These are phyloP conservation scores for Apostichopus leukothele DNA, from an alignment of 53 echinoderm and acorn worm species.

Conservation along the genomic window DNA sequence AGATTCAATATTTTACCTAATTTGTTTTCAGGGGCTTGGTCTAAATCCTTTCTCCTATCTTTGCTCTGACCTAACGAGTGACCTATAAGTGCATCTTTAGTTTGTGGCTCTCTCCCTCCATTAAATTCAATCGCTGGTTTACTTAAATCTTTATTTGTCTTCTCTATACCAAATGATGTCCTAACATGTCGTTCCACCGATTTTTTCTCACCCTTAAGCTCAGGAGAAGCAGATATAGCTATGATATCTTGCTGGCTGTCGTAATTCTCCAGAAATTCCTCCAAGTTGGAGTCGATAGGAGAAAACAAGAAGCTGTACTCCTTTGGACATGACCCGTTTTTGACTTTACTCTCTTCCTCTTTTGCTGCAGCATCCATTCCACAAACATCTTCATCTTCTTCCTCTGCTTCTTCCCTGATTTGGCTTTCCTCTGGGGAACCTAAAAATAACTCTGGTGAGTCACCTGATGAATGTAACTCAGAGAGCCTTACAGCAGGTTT, in stretches of 20 bases:
- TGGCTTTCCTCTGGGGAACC: conserved; percentile 21
- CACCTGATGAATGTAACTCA: not conserved
- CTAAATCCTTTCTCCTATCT: not conserved
- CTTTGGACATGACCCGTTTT: not conserved
- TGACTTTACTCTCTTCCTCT: not conserved
- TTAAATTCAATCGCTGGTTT: not conserved
- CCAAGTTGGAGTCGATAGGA: conserved; percentile 36
- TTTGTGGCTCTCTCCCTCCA: no score
- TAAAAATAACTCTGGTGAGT: conserved; percentile 32
- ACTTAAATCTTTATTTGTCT: not conserved
- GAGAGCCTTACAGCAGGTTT: not conserved
- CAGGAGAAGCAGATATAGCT: conserved; percentile 44
- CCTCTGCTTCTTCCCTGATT: not conserved
- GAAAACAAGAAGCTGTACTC: conserved; percentile 40
- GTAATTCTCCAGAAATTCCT: conserved; percentile 36
- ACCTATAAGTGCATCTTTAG: not conserved
- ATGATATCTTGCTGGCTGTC: conserved; percentile 37
- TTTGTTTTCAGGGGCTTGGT: not conserved
- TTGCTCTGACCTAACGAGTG: not conserved
- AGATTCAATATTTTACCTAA: not conserved
- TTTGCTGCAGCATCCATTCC: not conserved
- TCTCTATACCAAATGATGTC: not conserved
- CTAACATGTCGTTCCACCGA: not conserved
- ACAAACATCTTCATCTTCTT: not conserved
- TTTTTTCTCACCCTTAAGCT: not conserved